A percentile compares a stretch with the other conserved stretches of the same genome.
Conservation (phyloP, 2,888 invertebrate species). For the Pandemis heparana region DNA sequence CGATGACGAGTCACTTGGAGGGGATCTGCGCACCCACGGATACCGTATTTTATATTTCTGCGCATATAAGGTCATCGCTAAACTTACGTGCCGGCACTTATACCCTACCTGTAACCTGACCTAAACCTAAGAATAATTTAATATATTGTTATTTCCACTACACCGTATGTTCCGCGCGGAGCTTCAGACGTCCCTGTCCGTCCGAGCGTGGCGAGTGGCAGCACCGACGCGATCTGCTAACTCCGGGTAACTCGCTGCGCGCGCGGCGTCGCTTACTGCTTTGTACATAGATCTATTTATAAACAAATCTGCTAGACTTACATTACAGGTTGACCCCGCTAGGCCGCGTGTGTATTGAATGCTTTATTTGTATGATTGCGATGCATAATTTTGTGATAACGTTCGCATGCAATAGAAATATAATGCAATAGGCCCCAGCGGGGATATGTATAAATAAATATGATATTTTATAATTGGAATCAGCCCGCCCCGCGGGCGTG, state of each 20-base stretch:
- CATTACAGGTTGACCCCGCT: not conserved
- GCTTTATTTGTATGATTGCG: not conserved
- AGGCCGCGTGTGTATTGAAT: not conserved
- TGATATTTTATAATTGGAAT: not conserved
- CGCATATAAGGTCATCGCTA: too few relatives aligned
- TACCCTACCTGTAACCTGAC: too few relatives aligned
- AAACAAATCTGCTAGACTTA: not conserved
- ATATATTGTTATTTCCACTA: too few relatives aligned
- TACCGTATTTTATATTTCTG: too few relatives aligned
- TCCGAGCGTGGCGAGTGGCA: too few relatives aligned
- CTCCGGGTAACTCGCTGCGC: not conserved
- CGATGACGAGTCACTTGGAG: too few relatives aligned
- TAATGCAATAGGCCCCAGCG: not conserved
- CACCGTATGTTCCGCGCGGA: too few relatives aligned
- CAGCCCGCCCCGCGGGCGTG: not conserved
- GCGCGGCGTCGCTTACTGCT: not conserved
- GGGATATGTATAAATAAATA: not conserved
- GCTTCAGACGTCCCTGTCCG: too few relatives aligned
- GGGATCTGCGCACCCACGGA: too few relatives aligned
- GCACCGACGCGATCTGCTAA: not conserved
- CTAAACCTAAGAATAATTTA: too few relatives aligned
- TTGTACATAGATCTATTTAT: slow-evolving; percentile 7
- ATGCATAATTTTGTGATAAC: not conserved
- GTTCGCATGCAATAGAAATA: not conserved
- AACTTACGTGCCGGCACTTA: too few relatives aligned